Percentiles rank a stretch among this genome's conserved stretches.
These are phyloP conservation scores for Galerucella pusilla DNA, from an alignment of 2,888 invertebrate species.

Conservation along the genomic window DNA sequence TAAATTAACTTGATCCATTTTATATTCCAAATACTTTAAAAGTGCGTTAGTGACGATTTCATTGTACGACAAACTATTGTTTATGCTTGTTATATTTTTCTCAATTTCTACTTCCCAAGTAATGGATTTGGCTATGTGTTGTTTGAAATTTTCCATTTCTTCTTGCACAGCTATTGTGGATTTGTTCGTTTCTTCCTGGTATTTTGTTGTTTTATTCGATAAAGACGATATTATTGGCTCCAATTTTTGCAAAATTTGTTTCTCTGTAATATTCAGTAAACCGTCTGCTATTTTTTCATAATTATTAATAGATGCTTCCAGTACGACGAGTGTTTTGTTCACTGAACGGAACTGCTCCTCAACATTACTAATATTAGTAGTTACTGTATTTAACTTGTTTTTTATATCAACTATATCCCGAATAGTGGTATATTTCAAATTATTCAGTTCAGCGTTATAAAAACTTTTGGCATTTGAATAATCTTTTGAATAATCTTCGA, in stretches of 20 bases:
- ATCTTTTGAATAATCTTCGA: neutral
- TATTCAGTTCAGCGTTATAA: neutral
- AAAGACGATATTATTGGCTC: neutral
- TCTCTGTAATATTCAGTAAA: neutral
- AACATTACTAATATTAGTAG: neutral
- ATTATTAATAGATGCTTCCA: neutral
- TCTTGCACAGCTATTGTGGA: neutral
- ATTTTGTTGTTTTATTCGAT: neutral
- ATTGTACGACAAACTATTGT: neutral
- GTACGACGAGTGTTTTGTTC: neutral
- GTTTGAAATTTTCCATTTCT: neutral
- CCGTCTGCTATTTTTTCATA: neutral
- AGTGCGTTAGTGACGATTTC: neutral
- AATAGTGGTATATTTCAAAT: neutral
- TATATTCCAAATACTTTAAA: constrained; percentile 4
- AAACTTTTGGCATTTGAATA: neutral
- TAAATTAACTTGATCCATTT: neutral
- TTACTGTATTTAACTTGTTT: neutral
- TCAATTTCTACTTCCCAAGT: neutral
- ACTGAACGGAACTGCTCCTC: neutral
- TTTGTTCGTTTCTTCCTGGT: neutral
- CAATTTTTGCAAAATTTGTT: neutral
- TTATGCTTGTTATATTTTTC: neutral
- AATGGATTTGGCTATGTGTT: neutral
- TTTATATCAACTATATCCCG: neutral